Percentiles rank a stretch among this genome's conserved stretches.
Conservation (phyloP, 2,113 vertebrate genomes). For the Notothenia coriiceps region DNA sequence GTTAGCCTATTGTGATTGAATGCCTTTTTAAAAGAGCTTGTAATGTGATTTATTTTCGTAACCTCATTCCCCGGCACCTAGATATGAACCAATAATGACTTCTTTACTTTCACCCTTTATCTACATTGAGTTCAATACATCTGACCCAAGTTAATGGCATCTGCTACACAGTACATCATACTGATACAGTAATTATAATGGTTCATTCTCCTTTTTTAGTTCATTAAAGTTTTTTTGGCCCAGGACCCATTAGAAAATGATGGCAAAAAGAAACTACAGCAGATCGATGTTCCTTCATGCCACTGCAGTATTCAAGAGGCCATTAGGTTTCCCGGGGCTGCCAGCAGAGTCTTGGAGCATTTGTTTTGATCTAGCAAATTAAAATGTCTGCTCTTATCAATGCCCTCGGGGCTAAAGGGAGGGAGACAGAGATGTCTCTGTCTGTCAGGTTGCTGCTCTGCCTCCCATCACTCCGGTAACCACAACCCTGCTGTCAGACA, state of each 20-base stretch:
- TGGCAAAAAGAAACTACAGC: slow-evolving; percentile 42
- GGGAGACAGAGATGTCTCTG: slow-evolving; percentile 52
- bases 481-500: slow-evolving; percentile 54
- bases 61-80: no score
- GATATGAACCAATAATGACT: no score
- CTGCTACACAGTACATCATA: slow-evolving; percentile 17
- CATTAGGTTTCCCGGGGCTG: slow-evolving; percentile 64
- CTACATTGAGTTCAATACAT: slow-evolving; percentile 15
- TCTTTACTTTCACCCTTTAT: neutral
- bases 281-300: slow-evolving; percentile 56
- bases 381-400: slow-evolving; percentile 80
- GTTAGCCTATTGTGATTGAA: no score
- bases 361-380: slow-evolving; percentile 78
- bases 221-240: slow-evolving; percentile 49
- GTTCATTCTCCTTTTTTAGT: slow-evolving; percentile 48
- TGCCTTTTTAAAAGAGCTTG: no score
- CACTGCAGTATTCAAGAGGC: slow-evolving; percentile 54
- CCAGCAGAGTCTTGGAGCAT: slow-evolving; percentile 66
- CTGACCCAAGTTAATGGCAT: neutral
- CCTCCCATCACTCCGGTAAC: slow-evolving; percentile 53
- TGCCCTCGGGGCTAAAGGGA: slow-evolving; percentile 53
- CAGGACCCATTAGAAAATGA: slow-evolving; percentile 49
- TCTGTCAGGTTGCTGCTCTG: slow-evolving; percentile 60
- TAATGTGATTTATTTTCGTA: no score
- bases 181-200: slow-evolving; percentile 32